These are phyloP conservation scores for Stichopus horrens DNA, from an alignment of 53 echinoderm and acorn worm species.

Conservation along the genomic window DNA sequence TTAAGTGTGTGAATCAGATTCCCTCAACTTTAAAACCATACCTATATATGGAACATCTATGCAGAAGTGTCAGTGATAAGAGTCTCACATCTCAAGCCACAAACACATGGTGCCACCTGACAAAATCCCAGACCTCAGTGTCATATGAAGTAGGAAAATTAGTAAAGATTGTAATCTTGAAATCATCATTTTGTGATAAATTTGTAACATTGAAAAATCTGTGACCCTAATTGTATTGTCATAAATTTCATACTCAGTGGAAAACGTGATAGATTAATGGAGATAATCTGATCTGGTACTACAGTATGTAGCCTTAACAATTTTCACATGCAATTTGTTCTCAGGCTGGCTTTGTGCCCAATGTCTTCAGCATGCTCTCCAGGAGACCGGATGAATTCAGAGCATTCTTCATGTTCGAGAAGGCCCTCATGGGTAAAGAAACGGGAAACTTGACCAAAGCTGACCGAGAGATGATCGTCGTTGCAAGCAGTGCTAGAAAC, in stretches of 20 bases:
- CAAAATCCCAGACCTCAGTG: not conserved
- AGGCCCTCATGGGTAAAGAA: conserved; percentile 83
- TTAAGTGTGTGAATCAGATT: too few species aligned
- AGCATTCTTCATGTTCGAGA: conserved; percentile 83
- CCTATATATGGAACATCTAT: not conserved
- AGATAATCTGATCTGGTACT: too few species aligned
- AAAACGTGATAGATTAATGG: not conserved
- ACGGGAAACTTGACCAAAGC: conserved; percentile 94
- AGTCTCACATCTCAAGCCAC: not conserved
- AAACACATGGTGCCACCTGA: not conserved
- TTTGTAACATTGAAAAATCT: not conserved
- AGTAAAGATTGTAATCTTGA: too few species aligned
- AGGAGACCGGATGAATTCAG: conserved; percentile 93
- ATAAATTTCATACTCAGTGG: too few species aligned
- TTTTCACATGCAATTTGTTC: not conserved
- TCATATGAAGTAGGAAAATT: too few species aligned
- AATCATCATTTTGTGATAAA: not conserved
- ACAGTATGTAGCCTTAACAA: not conserved
- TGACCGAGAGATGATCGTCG: conserved; percentile 88
- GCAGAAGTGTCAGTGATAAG: not conserved
- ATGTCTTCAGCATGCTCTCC: conserved; percentile 84
- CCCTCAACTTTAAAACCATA: not conserved
- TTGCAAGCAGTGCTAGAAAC: conserved; percentile 87
- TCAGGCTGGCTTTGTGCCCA: conserved; percentile 91
- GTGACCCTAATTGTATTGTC: too few species aligned